Conservation (phyloP, 2,797 vertebrate species). For the Micropoecilia bifurca region DNA sequence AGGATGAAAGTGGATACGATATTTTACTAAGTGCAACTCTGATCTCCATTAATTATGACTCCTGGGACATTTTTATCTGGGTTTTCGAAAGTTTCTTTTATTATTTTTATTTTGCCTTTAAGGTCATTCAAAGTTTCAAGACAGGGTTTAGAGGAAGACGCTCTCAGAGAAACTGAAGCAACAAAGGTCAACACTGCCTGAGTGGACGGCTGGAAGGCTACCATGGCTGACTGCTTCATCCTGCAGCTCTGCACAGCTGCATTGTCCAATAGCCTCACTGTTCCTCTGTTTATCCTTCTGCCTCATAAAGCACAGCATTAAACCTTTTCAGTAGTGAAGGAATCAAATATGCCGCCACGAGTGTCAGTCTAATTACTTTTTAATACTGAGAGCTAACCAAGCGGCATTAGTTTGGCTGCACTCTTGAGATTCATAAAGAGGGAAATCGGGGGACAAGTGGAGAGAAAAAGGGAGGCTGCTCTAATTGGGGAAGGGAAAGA, state of each 20-base stretch:
- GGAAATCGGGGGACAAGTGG: constrained; percentile 14
- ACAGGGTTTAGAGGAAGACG: constrained; percentile 36
- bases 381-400: constrained; percentile 65
- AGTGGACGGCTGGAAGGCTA: constrained; percentile 55
- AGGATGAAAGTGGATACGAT: constrained; percentile 16
- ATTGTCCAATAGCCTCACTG: constrained; percentile 55
- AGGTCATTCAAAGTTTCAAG: constrained; percentile 57
- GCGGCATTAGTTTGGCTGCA: constrained; percentile 52
- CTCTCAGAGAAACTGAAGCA: constrained; percentile 31
- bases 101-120: constrained; percentile 5
- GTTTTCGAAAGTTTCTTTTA: constrained; percentile 12
- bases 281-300: constrained; percentile 63
- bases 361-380: constrained; percentile 64
- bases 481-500: constrained; percentile 37
- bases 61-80: constrained; percentile 45
- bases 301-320: constrained; percentile 67
- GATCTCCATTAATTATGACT: constrained; percentile 43
- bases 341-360: constrained; percentile 42
- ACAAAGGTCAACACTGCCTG: constrained; percentile 51
- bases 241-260: constrained; percentile 41
- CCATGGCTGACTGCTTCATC: constrained; percentile 57
- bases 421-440: constrained; percentile 60
- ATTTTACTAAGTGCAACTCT: constrained; percentile 3
- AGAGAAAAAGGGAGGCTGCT: constrained; percentile 33
- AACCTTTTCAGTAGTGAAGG: constrained; percentile 43